Base-by-base conservation (phyloP, 2,113 vertebrate genomes). In the Nestor notabilis region DNA sequence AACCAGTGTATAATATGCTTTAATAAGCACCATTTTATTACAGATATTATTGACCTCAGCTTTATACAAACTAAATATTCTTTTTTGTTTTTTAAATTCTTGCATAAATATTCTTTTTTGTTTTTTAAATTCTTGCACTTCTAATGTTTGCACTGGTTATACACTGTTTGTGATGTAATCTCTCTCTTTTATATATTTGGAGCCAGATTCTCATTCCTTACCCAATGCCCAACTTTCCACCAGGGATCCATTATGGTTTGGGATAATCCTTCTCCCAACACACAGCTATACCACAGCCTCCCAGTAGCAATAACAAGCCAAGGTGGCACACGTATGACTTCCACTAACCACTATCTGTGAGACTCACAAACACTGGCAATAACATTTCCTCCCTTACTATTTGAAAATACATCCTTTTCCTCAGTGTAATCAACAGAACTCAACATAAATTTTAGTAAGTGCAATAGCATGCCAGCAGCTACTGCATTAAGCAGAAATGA, bases 231-330 rank as follows among this genome's bases (percentile, higher is more conserved):
- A 3, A 8, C 37, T 85, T 93, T 55, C 80, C 95, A 91, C 56
- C 29, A 87, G 83, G 83, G 86, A 94, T 79, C 70, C 86, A 87
- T 93, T 95, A 87, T n/a, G 61, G 92, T 91, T 96, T 96, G 83
- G 90, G 77, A 68, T 89, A 94, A 89, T 91, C 61, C 69, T 89
- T 90, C 79, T 95, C 65, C 47, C 70, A 95, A 82, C 65, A 72
- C 85, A 53, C 33, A 92, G 56, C 76, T 82, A 33, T 85, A 84
- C 87, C 87, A 56, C 93, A 95, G 94, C 58, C 77, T 95, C 86
- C 86, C 90, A 82, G 72, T 33, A 83, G 64, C 74, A 91, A 72
- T 53, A 85, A 79, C n/a, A 65, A 89, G 86, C 56, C 92, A 82
- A 93, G 77, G 25, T 80, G 93, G 65, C 1, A 4, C 27, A 69